Evolutionary conservation across 2,888 invertebrate species (phyloP).

Genomic region (Trichopria drosophilae): DNA sequence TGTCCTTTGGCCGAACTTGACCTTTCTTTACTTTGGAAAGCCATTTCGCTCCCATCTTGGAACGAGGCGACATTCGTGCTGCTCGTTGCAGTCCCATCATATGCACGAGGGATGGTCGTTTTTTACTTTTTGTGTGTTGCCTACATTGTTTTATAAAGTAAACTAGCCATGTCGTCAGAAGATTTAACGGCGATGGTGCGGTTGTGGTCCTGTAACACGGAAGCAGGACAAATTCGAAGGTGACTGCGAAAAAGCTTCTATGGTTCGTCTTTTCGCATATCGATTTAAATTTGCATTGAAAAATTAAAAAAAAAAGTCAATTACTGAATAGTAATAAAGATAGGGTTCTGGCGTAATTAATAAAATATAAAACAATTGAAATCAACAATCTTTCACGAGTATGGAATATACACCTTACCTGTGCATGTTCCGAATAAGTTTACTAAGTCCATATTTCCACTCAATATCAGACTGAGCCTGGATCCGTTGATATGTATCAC

Average conservation of each 20-base stretch:
- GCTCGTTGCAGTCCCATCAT: conserved; percentile 60
- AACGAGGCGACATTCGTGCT: conserved; percentile 58
- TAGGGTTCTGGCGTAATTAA: not conserved
- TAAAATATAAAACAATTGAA: not conserved
- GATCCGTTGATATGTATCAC: conserved; percentile 98
- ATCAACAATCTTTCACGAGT: no score
- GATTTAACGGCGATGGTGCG: conserved; percentile 73
- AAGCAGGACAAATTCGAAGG: no score
- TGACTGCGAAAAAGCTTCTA: no score
- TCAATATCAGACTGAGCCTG: conserved; percentile 87
- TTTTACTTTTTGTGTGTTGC: conserved; percentile 56
- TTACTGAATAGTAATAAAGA: not conserved
- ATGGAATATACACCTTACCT: conserved; percentile 53
- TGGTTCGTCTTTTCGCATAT: no score
- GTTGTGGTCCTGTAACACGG: conserved; percentile 64
- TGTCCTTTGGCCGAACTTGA: conserved; percentile 61
- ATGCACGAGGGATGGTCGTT: conserved; percentile 60
- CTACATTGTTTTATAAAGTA: conserved; percentile 61
- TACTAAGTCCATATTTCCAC: conserved; percentile 79
- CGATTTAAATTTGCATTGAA: no score
- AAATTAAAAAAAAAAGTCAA: no score
- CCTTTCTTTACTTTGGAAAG: conserved; percentile 60
- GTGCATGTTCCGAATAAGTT: conserved; percentile 77
- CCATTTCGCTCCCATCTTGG: conserved; percentile 62
- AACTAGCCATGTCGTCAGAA: conserved; percentile 67